Evolutionary conservation across 2,113 vertebrate species (phyloP).

Genomic region (Motacilla tschutschensis): DNA sequence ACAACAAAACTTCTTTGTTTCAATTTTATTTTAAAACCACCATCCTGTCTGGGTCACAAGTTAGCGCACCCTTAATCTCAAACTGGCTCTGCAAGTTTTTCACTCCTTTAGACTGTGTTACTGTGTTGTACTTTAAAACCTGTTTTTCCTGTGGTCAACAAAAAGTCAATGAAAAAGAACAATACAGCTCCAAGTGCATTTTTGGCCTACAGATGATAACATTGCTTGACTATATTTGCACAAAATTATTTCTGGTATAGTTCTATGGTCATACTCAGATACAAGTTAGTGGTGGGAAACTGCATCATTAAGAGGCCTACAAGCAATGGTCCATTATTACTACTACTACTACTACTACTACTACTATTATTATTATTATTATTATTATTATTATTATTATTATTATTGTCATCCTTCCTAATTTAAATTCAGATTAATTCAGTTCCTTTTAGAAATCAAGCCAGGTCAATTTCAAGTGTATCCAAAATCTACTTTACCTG

Average conservation of each 20-base stretch:
- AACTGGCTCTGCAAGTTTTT: constrained; percentile 58
- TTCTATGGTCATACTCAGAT: neutral
- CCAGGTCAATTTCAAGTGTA: neutral
- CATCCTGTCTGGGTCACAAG: constrained; percentile 20
- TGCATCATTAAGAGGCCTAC: neutral
- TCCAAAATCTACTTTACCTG: neutral
- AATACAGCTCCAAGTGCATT: constrained; percentile 34
- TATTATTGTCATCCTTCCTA: neutral
- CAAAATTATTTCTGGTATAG: neutral
- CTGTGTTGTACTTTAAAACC: constrained; percentile 44
- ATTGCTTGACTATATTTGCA: constrained; percentile 13
- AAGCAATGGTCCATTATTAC: neutral
- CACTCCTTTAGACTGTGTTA: neutral
- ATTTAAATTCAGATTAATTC: neutral
- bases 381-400: no score
- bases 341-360: no score
- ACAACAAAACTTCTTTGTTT: constrained; percentile 34
- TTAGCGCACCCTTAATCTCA: constrained; percentile 24
- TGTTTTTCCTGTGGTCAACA: constrained; percentile 63
- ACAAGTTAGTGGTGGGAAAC: neutral
- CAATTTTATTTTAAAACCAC: constrained; percentile 23
- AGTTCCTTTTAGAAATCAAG: neutral
- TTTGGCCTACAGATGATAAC: constrained; percentile 14
- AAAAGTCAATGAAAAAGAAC: constrained; percentile 58
- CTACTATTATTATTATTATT: no score